These are phyloP conservation scores for Macquaria australasica DNA, from an alignment of 2,113 vertebrate species.

Conservation along the genomic window DNA sequence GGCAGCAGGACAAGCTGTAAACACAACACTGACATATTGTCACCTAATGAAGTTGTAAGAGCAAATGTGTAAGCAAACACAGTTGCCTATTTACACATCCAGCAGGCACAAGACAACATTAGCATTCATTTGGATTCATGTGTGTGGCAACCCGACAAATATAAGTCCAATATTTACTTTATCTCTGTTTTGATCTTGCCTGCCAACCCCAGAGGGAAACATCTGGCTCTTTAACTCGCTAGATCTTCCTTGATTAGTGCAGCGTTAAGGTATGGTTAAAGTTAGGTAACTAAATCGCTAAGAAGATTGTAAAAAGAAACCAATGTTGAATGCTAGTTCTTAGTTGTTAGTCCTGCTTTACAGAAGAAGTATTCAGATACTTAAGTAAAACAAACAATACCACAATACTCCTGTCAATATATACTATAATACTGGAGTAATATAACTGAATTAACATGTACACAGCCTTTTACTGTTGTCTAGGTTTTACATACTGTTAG, in stretches of 20 bases:
- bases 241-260: not conserved
- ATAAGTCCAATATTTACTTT: slow-evolving; percentile 1
- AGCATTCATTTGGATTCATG: slow-evolving; percentile 1
- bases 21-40: not conserved
- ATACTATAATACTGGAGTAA: not conserved
- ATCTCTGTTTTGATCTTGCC: slow-evolving; percentile 13
- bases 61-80: not conserved
- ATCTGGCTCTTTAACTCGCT: not conserved
- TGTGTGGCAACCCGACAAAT: not conserved
- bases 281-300: not conserved
- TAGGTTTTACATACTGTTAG: not conserved
- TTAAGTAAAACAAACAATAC: not conserved
- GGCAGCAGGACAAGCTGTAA: not conserved
- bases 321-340: not conserved
- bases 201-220: not conserved
- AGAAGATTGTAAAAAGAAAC: not conserved
- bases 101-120: not conserved
- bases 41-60: not conserved
- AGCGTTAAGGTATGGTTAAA: too few relatives aligned
- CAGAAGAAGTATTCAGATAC: not conserved
- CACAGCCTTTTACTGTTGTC: not conserved
- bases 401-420: not conserved
- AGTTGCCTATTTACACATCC: slow-evolving; percentile 2
- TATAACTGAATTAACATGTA: not conserved
- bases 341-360: not conserved